Evolutionary conservation across 2,797 vertebrate genomes (phyloP).

Genomic region (Myotis findleyi): DNA sequence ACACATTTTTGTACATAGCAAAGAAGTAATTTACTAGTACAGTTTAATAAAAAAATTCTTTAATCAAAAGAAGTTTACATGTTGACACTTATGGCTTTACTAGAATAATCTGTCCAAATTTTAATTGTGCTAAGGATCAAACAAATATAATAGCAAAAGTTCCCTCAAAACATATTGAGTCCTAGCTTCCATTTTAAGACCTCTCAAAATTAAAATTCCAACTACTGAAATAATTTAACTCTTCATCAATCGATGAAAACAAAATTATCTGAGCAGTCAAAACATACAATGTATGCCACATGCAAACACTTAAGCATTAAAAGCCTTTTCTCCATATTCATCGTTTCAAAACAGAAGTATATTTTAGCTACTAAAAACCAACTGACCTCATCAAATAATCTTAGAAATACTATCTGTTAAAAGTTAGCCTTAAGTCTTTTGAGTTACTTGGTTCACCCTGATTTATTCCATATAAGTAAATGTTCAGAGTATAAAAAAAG

Average conservation of each 20-base stretch:
- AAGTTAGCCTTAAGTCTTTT: constrained; percentile 32
- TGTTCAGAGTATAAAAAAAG: background rate
- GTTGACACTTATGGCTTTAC: constrained; percentile 78
- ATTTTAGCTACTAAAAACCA: constrained; percentile 53
- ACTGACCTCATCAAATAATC: constrained; percentile 58
- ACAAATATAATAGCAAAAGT: constrained; percentile 58
- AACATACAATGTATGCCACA: constrained; percentile 52
- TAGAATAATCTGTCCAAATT: constrained; percentile 72
- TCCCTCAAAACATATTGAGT: constrained; percentile 60
- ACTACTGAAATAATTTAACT: constrained; percentile 45
- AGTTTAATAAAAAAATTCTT: constrained; percentile 79
- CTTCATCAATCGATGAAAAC: constrained; percentile 50
- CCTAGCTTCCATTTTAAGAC: constrained; percentile 46
- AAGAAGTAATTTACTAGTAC: constrained; percentile 70
- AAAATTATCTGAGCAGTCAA: constrained; percentile 37
- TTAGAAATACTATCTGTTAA: constrained; percentile 45
- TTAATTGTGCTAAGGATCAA: constrained; percentile 68
- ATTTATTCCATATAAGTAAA: constrained; percentile 6
- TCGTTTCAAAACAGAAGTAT: constrained; percentile 51
- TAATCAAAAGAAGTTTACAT: constrained; percentile 82
- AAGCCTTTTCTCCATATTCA: constrained; percentile 51
- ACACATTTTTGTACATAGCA: constrained; percentile 41
- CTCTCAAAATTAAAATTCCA: constrained; percentile 61
- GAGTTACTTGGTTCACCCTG: constrained; percentile 22
- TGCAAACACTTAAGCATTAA: constrained; percentile 62